phyloP scores from a whole-genome alignment of 1,140 invertebrate species.

The Neodiprion virginianus region DNA sequence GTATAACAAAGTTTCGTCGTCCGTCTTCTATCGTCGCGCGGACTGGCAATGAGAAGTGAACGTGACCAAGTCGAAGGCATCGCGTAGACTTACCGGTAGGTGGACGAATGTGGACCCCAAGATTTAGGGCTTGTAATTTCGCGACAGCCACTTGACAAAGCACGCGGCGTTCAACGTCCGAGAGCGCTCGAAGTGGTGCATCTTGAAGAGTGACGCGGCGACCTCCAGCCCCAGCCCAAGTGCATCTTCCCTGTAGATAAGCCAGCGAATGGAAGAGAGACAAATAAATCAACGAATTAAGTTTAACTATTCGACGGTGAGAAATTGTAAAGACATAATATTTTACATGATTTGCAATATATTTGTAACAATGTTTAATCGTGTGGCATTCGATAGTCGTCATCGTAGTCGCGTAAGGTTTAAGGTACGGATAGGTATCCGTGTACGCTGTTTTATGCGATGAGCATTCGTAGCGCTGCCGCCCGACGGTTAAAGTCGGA shows the following conservation, averaged over 20 bases:
- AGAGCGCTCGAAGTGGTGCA: conserved; percentile 75
- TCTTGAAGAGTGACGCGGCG: conserved; percentile 77
- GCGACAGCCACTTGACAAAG: conserved; percentile 84
- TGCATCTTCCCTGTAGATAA: conserved; percentile 76
- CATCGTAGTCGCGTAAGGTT: too few species aligned
- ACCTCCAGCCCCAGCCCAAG: conserved; percentile 81
- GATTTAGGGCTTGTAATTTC: conserved; percentile 86
- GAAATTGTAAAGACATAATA: neutral
- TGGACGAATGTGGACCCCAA: conserved; percentile 78
- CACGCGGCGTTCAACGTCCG: conserved; percentile 80
- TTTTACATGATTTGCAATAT: neutral
- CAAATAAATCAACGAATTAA: neutral
- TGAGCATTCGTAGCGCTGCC: too few species aligned
- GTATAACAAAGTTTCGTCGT: neutral
- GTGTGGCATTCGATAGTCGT: too few species aligned
- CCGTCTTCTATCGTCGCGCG: neutral
- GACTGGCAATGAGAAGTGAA: conserved; percentile 4
- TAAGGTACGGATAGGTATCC: too few species aligned
- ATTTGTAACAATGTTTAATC: too few species aligned
- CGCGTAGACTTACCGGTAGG: conserved; percentile 66
- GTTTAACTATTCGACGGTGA: neutral
- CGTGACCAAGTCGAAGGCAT: too few species aligned
- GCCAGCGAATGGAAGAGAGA: neutral
- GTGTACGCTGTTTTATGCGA: too few species aligned
- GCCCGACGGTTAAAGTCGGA: too few species aligned